Evolutionary conservation across 2,888 invertebrate genomes (phyloP).

Genomic region (Rhagophthalmus giganteus): DNA sequence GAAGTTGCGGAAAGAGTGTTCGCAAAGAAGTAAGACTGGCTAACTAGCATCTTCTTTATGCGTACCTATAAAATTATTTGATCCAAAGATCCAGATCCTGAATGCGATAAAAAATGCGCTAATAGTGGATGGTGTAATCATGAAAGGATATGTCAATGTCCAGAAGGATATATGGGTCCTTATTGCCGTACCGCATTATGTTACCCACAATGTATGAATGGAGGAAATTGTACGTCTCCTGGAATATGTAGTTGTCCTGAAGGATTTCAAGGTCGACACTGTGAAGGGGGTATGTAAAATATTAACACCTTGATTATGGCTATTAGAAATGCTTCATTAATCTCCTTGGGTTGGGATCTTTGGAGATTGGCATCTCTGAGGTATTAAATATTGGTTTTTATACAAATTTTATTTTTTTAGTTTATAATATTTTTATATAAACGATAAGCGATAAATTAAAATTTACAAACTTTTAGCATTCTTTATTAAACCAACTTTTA

Average conservation of each 20-base stretch:
- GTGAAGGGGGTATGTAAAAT: conserved; percentile 75
- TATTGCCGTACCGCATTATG: conserved; percentile 88
- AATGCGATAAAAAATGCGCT: conserved; percentile 84
- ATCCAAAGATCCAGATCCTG: conserved; percentile 77
- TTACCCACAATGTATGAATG: conserved; percentile 91
- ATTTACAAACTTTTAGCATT: no score
- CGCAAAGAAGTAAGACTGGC: conserved; percentile 81
- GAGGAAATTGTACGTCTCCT: conserved; percentile 88
- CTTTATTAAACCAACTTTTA: no score
- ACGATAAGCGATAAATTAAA: no score
- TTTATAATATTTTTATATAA: background rate
- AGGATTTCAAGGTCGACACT: conserved; percentile 89
- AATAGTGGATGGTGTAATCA: conserved; percentile 84
- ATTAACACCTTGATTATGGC: background rate
- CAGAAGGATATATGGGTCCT: conserved; percentile 88
- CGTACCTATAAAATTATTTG: conserved; percentile 22
- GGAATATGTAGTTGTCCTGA: conserved; percentile 84
- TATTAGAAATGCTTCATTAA: background rate
- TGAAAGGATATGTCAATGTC: conserved; percentile 84
- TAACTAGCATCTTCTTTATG: conserved; percentile 10
- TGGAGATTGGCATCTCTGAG: background rate
- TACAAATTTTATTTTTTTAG: background rate
- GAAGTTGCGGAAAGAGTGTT: conserved; percentile 90
- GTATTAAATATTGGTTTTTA: background rate
- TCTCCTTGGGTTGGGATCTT: background rate